phyloP scores from a whole-genome alignment of 1,140 invertebrate species.

The Brachystomella parvula region DNA sequence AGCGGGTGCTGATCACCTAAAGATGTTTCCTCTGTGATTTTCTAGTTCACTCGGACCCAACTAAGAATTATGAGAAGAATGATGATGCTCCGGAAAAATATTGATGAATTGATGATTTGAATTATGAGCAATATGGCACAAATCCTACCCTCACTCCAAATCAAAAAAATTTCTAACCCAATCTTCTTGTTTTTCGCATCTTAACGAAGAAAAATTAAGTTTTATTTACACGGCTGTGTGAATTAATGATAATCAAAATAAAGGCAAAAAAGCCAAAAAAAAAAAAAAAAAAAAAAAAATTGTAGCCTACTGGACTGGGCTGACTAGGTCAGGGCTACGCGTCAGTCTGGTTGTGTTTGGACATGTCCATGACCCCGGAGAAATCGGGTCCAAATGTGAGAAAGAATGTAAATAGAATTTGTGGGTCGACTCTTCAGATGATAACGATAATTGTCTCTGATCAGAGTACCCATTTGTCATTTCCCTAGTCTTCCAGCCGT shows the following conservation, averaged over 20 bases:
- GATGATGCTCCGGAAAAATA: slow-evolving; percentile 4
- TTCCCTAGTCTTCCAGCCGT: no score
- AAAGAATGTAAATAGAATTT: no score
- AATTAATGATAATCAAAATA: slow-evolving; percentile 31
- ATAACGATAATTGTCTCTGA: no score
- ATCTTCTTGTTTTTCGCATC: neutral
- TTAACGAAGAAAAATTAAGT: neutral
- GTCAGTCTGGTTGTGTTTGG: neutral
- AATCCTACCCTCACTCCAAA: no score
- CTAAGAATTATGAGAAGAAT: neutral
- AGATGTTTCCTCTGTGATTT: neutral
- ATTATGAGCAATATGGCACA: no score
- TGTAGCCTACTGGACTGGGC: no score
- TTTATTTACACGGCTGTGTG: neutral
- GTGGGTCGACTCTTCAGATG: no score
- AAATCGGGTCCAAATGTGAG: no score
- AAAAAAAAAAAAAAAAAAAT: slow-evolving; percentile 18
- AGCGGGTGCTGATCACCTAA: neutral
- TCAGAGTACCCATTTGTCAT: no score
- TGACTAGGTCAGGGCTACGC: neutral
- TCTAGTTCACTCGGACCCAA: neutral
- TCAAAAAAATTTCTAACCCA: slow-evolving; percentile 18
- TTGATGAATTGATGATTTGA: neutral
- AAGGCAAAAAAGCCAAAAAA: slow-evolving; percentile 41
- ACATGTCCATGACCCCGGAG: neutral